A percentile compares a stretch with the other conserved stretches of the same genome.
phyloP scores from a whole-genome alignment of 1,140 invertebrate genomes.

The Anoplolepis gracilipes region DNA sequence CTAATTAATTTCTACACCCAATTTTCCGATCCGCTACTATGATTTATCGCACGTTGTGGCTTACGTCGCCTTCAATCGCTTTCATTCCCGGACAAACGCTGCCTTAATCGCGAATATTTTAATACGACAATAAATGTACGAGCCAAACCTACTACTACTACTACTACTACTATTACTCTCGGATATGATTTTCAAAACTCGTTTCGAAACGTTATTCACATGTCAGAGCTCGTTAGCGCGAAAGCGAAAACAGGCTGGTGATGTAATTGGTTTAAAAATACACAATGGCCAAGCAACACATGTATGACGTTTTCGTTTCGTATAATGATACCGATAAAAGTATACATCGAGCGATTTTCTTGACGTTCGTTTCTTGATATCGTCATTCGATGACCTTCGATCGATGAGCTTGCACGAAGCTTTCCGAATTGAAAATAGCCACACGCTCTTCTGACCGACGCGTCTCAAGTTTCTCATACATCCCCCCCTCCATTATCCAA shows the following conservation, averaged over 20 bases:
- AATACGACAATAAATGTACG: conserved; percentile 21
- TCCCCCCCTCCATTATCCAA: neutral
- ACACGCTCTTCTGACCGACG: neutral
- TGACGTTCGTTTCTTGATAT: conserved; percentile 10
- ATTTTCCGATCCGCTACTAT: conserved; percentile 36
- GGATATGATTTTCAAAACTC: neutral
- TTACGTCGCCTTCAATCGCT: conserved; percentile 8
- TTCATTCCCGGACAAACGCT: neutral
- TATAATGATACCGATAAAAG: conserved; percentile 22
- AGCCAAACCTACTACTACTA: neutral
- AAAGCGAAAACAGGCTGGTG: conserved; percentile 59
- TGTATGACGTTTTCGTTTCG: neutral
- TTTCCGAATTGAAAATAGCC: conserved; percentile 55
- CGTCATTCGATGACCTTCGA: conserved; percentile 33
- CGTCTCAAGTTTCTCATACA: conserved; percentile 53
- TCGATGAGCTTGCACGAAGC: conserved; percentile 55
- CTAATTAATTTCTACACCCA: conserved; percentile 48
- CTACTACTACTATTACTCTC: too few species aligned
- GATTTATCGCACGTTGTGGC: conserved; percentile 23
- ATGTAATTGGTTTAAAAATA: conserved; percentile 72
- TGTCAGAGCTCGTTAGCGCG: conserved; percentile 32
- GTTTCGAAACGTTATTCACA: neutral
- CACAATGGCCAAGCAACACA: conserved; percentile 2
- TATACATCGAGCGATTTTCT: neutral
- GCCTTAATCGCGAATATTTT: conserved; percentile 11